Percentiles rank a stretch among this genome's conserved stretches.
Evolutionary conservation across 1,140 invertebrate species (phyloP).

Genomic region (Leucophenga varia): DNA sequence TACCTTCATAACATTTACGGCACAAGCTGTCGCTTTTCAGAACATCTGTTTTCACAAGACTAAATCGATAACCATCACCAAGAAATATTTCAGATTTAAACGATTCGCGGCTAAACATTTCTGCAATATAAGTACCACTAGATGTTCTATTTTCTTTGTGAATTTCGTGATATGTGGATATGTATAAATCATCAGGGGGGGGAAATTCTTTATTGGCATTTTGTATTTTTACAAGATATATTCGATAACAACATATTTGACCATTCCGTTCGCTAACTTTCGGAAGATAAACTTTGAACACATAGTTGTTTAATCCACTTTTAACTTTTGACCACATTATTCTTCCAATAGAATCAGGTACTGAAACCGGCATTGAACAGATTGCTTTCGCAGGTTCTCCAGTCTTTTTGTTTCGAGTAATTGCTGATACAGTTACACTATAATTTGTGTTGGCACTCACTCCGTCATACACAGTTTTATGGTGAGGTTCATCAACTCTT

Average conservation of each 20-base stretch:
- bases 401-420: slow-evolving; percentile 69
- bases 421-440: slow-evolving; percentile 69
- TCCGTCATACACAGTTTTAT: slow-evolving; percentile 43
- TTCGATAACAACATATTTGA: slow-evolving; percentile 80
- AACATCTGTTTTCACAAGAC: slow-evolving; percentile 29
- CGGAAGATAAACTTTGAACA: slow-evolving; percentile 72
- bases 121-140: slow-evolving; percentile 77
- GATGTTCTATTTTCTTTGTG: slow-evolving; percentile 60
- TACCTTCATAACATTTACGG: slow-evolving; percentile 32
- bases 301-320: slow-evolving; percentile 65
- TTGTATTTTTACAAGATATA: slow-evolving; percentile 75
- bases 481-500: slow-evolving; percentile 59
- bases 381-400: slow-evolving; percentile 65
- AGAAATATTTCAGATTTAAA: slow-evolving; percentile 66
- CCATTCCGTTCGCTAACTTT: slow-evolving; percentile 81
- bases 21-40: slow-evolving; percentile 39
- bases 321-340: slow-evolving; percentile 73
- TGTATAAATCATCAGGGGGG: slow-evolving; percentile 65
- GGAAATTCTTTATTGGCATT: slow-evolving; percentile 68
- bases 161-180: slow-evolving; percentile 73
- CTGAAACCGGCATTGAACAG: slow-evolving; percentile 66
- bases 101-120: slow-evolving; percentile 70
- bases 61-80: slow-evolving; percentile 61
- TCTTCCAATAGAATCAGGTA: slow-evolving; percentile 66
- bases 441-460: slow-evolving; percentile 79